phyloP scores from a whole-genome alignment of 2,113 vertebrate genomes.

The Sinocyclocheilus anophthalmus region DNA sequence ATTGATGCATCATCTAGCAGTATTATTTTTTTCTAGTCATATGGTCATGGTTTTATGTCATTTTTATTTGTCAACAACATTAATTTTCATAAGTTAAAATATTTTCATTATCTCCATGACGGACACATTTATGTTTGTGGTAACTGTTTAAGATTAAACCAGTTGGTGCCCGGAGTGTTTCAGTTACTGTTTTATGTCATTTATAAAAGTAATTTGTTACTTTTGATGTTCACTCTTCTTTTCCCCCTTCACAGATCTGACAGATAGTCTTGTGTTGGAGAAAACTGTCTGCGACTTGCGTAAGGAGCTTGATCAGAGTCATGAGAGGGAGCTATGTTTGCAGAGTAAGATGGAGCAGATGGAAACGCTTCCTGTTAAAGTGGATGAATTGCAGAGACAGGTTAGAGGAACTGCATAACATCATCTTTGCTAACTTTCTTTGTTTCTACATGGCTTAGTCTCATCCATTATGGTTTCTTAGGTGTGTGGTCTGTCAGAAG shows the following conservation, averaged over 20 bases:
- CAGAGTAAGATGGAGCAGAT: constrained; percentile 67
- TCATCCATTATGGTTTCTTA: constrained; percentile 48
- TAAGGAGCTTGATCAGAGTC: constrained; percentile 73
- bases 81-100: no score
- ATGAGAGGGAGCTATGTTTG: constrained; percentile 70
- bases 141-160: no score
- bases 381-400: constrained; percentile 77
- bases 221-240: background rate
- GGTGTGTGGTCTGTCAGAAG: constrained; percentile 73
- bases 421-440: background rate
- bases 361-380: constrained; percentile 61
- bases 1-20: no score
- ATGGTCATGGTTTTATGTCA: no score
- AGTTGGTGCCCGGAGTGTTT: background rate
- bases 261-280: constrained; percentile 77
- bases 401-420: constrained; percentile 40
- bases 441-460: background rate
- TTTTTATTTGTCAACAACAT: no score
- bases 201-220: background rate
- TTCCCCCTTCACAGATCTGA: constrained; percentile 62
- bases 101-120: no score
- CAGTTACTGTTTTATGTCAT: background rate
- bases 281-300: constrained; percentile 71
- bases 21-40: no score
- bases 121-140: no score